Evolutionary conservation across 2,113 vertebrate genomes (phyloP).

Genomic region (Clarias batrachus): DNA sequence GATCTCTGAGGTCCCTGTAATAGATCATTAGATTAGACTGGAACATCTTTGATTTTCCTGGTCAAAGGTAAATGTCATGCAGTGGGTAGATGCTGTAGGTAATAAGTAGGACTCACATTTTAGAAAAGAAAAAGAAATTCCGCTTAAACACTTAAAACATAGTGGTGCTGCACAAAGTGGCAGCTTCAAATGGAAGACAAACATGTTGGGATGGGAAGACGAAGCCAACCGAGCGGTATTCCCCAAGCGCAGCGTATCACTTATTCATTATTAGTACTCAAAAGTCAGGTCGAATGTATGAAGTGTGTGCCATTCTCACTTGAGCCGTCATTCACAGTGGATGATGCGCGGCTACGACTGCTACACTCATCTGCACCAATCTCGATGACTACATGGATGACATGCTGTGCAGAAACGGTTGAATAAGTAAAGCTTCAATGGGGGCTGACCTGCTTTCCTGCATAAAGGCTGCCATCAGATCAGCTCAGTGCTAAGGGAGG

Average conservation of each 20-base stretch:
- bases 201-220: not conserved
- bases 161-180: not conserved
- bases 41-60: not conserved
- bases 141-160: not conserved
- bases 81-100: not conserved
- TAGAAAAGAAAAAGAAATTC: not conserved
- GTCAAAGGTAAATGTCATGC: not conserved
- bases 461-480: conserved; percentile 38
- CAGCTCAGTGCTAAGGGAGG: conserved; percentile 27
- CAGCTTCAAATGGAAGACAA: conserved; percentile 1
- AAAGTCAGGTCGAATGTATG: not conserved
- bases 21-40: not conserved
- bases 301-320: not conserved
- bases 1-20: not conserved
- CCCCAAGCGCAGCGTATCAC: not conserved
- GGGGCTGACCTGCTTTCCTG: conserved; percentile 43
- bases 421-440: conserved; percentile 35
- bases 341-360: not conserved
- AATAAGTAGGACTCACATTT: not conserved
- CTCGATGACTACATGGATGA: not conserved
- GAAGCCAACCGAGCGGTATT: not conserved
- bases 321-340: not conserved
- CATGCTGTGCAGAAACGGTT: not conserved
- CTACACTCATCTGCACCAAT: not conserved
- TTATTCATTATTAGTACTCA: not conserved